A percentile compares a stretch with the other conserved stretches of the same genome.
phyloP scores from a whole-genome alignment of 2,888 invertebrate species.

The Agelastica alni region DNA sequence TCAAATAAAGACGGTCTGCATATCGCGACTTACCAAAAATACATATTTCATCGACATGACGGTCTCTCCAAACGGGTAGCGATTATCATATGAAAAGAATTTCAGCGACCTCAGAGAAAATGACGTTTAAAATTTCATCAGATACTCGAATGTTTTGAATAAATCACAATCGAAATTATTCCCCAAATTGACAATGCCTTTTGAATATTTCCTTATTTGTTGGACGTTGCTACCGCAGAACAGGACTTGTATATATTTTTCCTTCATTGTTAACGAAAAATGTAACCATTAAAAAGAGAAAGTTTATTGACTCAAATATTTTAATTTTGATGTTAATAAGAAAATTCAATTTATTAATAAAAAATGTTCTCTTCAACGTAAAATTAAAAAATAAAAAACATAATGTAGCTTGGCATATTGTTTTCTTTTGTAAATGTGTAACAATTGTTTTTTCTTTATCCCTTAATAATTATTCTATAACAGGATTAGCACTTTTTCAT shows the following conservation, averaged over 20 bases:
- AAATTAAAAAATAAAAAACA: too few relatives aligned
- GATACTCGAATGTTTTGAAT: constrained; percentile 26
- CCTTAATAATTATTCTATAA: too few relatives aligned
- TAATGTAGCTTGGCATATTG: too few relatives aligned
- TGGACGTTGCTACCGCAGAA: not conserved
- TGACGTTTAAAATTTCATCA: constrained; percentile 27
- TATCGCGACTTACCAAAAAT: constrained; percentile 3
- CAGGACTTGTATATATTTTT: not conserved
- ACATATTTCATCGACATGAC: constrained; percentile 16
- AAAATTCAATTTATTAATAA: too few relatives aligned
- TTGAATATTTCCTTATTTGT: constrained; percentile 22
- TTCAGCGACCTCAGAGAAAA: constrained; percentile 18
- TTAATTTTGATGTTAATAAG: too few relatives aligned
- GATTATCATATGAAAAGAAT: constrained; percentile 24
- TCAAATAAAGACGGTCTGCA: not conserved
- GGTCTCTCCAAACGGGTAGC: not conserved
- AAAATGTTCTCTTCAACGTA: too few relatives aligned
- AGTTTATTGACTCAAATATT: too few relatives aligned
- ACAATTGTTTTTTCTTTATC: too few relatives aligned
- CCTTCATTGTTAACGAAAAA: too few relatives aligned
- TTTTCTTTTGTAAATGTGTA: too few relatives aligned
- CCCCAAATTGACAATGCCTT: constrained; percentile 17
- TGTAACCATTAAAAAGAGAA: not conserved
- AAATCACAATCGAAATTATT: constrained; percentile 20
- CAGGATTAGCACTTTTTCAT: too few relatives aligned